A percentile compares a stretch with the other conserved stretches of the same genome.
Evolutionary conservation across 2,797 vertebrate species (phyloP).

Genomic region (Rhinophrynus dorsalis): DNA sequence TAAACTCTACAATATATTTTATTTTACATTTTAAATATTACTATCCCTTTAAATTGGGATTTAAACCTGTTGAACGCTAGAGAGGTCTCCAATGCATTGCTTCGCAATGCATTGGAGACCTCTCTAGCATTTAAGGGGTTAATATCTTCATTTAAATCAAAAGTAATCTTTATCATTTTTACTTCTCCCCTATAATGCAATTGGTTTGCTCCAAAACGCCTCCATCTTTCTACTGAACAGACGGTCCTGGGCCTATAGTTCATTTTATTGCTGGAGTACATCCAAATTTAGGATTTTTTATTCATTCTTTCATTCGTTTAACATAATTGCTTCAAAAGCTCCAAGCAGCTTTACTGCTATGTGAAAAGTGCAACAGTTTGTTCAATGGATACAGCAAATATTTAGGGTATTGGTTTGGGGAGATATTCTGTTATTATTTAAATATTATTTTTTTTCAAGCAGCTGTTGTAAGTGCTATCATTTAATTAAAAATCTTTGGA

Average conservation of each 20-base stretch:
- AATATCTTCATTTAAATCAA: too few relatives aligned
- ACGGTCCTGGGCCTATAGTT: conserved; percentile 10
- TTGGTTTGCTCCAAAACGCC: too few relatives aligned
- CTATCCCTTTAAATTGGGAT: too few relatives aligned
- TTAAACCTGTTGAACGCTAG: too few relatives aligned
- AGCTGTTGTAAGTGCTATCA: conserved; percentile 2
- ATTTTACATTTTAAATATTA: too few relatives aligned
- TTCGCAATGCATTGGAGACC: too few relatives aligned
- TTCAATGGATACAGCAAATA: conserved; percentile 3
- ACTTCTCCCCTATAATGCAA: too few relatives aligned
- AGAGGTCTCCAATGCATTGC: too few relatives aligned
- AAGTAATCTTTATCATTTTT: too few relatives aligned
- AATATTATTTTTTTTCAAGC: conserved; percentile 17
- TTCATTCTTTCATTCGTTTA: conserved; percentile 22
- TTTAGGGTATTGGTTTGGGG: conserved; percentile 25
- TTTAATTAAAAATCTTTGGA: background rate
- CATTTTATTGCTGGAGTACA: conserved; percentile 24
- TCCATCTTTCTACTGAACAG: too few relatives aligned
- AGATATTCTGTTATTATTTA: conserved; percentile 13
- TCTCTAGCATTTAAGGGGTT: too few relatives aligned
- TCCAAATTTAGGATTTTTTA: conserved; percentile 28
- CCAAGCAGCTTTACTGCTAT: conserved; percentile 14
- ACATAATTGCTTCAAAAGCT: conserved; percentile 30
- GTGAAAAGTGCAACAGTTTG: conserved; percentile 16
- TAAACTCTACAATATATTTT: too few relatives aligned